Base-by-base conservation (phyloP, 2,888 invertebrate genomes). In the Ctena decussata region DNA sequence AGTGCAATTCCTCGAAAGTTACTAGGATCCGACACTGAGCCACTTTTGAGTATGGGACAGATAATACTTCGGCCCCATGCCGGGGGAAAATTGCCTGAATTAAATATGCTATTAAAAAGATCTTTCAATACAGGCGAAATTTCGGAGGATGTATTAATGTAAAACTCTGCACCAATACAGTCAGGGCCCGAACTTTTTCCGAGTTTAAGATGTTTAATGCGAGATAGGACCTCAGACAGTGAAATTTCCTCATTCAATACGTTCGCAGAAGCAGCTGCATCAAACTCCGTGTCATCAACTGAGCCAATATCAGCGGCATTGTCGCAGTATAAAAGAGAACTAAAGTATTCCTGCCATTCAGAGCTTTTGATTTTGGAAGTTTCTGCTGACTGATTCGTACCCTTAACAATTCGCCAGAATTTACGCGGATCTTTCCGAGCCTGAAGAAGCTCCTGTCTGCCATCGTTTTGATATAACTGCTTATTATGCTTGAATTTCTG, bases 61-160 rank as follows among this genome's bases (percentile, higher is more conserved):
- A 82, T 81, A 65, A 77, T 41, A 53, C 82, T 78, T 0, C 41
- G 65, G 37, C 73, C 74, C 84, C 87, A 87, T 30, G 76, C 60
- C 70, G 44, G 27, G 49, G 82, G 84, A 49, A 80, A 82, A 37
- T 57, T 32, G 46, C 80, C 77, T 46, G 73, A 73, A 18, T 71
- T 49, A 18, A 87, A 71, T 32, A 87, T 81, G 12, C 69, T 77
- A 80, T 87, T 87, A 60, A 80, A 87, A 18, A 84, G 30, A 60
- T 44, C 21, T 21, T 44, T 21, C 24, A 81, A 35, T 32, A 49
- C 24, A 1, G 84, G 78, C 44, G 77, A 6, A 21, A 86, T 49
- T 27, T 46, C 46, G 32, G 44, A 27, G 69, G 37, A 41, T 46
- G 70, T 77, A 39, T 79, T 44, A 39, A 76, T 82, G 24, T 82